Percentiles rank a stretch among this genome's conserved stretches.
These are phyloP conservation scores for Coptotermes formosanus DNA, from an alignment of 1,140 invertebrate species.

Conservation along the genomic window DNA sequence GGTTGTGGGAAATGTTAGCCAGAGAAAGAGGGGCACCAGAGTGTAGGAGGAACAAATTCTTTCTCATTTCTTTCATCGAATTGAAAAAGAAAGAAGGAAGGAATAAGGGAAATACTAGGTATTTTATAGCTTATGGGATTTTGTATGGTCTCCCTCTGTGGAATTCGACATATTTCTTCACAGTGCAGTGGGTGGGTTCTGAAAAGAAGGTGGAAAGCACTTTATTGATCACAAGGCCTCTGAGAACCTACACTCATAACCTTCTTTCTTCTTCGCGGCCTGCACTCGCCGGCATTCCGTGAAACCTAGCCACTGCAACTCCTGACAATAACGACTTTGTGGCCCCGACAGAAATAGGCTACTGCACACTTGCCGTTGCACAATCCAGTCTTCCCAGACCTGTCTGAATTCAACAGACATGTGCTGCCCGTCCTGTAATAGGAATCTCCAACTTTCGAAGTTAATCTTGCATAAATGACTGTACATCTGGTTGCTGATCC, in stretches of 20 bases:
- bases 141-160: conserved; percentile 10
- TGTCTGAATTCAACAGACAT: not conserved
- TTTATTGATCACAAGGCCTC: conserved; percentile 3
- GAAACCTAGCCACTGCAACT: not conserved
- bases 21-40: not conserved
- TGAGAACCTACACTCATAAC: conserved; percentile 7
- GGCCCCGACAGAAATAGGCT: not conserved
- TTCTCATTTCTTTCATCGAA: conserved; percentile 16
- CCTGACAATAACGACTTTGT: not conserved
- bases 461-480: not conserved
- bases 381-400: not conserved
- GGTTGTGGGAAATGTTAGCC: not conserved
- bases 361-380: not conserved
- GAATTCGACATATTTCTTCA: conserved; percentile 19
- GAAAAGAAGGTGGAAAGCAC: conserved; percentile 5
- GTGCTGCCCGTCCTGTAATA: not conserved
- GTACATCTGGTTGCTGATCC: not conserved
- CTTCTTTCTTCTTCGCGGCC: not conserved
- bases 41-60: not conserved
- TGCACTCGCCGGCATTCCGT: not conserved
- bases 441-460: not conserved
- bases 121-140: conserved; percentile 19
- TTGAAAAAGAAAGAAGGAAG: not conserved
- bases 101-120: not conserved
- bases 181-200: not conserved